These are phyloP conservation scores for Mormyrus lacerda DNA, from an alignment of 2,113 vertebrate species.

Conservation along the genomic window DNA sequence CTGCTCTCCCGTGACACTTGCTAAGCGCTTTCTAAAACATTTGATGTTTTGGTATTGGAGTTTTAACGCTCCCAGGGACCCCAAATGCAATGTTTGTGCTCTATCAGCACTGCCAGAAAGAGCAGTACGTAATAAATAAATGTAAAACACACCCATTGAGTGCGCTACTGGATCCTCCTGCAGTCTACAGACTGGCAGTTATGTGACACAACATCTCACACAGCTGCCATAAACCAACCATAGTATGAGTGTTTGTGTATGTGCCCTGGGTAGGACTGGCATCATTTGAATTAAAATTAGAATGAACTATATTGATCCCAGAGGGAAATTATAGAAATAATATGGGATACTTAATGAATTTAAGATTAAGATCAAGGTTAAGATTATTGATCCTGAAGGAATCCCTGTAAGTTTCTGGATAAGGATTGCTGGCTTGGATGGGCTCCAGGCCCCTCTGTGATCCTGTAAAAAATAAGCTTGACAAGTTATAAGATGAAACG, in stretches of 20 bases:
- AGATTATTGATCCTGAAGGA: neutral
- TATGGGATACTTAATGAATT: neutral
- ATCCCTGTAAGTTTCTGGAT: neutral
- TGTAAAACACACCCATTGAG: neutral
- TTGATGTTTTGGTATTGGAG: neutral
- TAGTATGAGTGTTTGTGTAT: neutral
- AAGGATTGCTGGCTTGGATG: neutral
- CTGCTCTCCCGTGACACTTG: neutral
- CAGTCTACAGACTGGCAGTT: neutral
- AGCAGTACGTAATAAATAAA: neutral
- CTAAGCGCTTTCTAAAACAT: neutral
- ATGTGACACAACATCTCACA: neutral
- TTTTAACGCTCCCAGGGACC: neutral
- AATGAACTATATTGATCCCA: neutral
- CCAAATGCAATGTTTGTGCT: neutral
- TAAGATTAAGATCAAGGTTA: neutral
- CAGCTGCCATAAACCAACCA: neutral
- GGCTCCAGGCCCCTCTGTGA: neutral
- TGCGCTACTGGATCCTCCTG: neutral
- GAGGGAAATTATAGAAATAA: neutral
- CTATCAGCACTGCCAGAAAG: neutral
- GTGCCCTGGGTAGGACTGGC: too few species aligned
- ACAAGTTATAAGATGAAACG: neutral
- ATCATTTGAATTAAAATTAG: neutral
- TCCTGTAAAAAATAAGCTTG: neutral